Base-by-base conservation (phyloP, 2,888 invertebrate genomes). In the Hydrotaea cyrtoneurina region DNA sequence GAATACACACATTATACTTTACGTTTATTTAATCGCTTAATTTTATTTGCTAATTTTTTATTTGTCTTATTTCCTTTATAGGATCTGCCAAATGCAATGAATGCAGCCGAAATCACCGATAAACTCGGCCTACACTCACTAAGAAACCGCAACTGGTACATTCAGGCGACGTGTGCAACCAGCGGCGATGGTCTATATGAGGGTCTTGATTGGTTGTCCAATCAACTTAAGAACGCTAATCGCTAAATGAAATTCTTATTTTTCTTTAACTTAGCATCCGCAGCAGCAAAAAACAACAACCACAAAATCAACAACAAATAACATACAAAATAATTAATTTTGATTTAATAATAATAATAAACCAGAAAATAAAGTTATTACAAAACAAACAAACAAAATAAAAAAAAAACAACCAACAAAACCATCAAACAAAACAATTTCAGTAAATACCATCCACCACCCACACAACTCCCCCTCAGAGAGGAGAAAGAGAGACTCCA, bases 1-100 rank as follows among this genome's bases (percentile, higher is more conserved):
- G n/a, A n/a, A n/a, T n/a, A n/a, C n/a, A n/a, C n/a, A n/a, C n/a
- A n/a, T n/a, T n/a, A n/a, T n/a, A n/a, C n/a, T n/a, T n/a, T n/a
- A n/a, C n/a, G n/a, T n/a, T n/a, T n/a, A n/a, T n/a, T n/a, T n/a
- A n/a, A n/a, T n/a, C n/a, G n/a, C n/a, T n/a, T n/a, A n/a, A n/a
- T n/a, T n/a, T n/a, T n/a, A n/a, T n/a, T n/a, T n/a, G n/a, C n/a
- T n/a, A n/a, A 39, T 39, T 2, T 39, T 31, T 39, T 39, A 39
- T 39, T 39, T 39, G 31, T 73, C 19, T 53, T 23, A 3, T 8
- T 36, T 86, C 81, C 88, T 93, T 55, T 92, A 39, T 10, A 98
- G 97, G 99, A 99, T 95, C 95, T 99, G 94, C 99, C 99, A 91
- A 99, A 99, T 93, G 99, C 99, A 90, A 99, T 99, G 99, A 99